Evolutionary conservation across 2,888 invertebrate genomes (phyloP).

Genomic region (Candidula unifasciata): DNA sequence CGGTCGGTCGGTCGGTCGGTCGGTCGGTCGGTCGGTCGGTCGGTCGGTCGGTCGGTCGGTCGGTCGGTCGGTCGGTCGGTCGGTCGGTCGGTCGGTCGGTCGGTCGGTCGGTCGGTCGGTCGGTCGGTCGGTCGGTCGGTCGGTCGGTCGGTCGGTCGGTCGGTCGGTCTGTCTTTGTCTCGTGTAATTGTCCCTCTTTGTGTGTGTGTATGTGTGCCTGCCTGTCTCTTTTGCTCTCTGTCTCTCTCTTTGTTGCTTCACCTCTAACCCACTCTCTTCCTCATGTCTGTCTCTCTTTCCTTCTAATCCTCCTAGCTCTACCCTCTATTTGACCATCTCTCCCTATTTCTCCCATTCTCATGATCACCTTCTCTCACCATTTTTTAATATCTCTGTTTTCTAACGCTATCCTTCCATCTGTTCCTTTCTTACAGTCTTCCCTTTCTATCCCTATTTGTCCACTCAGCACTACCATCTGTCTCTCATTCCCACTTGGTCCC

Average conservation of each 20-base stretch:
- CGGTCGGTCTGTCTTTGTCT: not conserved
- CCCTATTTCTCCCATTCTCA: not conserved
- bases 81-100: too few relatives aligned
- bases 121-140: not conserved
- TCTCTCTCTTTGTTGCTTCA: not conserved
- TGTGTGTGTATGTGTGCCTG: not conserved
- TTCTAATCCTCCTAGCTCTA: not conserved
- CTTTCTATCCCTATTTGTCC: not conserved
- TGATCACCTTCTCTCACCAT: not conserved
- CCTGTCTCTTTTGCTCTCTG: not conserved
- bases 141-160: not conserved
- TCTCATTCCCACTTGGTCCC: not conserved
- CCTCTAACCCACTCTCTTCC: not conserved
- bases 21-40: too few relatives aligned
- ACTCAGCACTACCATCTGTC: not conserved
- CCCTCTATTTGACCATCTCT: not conserved
- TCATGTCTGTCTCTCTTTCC: not conserved
- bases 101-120: too few relatives aligned
- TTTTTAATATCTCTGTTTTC: not conserved
- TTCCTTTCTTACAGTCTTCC: too few relatives aligned
- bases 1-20: too few relatives aligned
- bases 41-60: too few relatives aligned
- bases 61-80: too few relatives aligned
- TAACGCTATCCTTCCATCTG: not conserved
- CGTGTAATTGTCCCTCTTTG: not conserved